Conservation (phyloP, 2,113 vertebrate species). For the Nycticebus coucang region DNA sequence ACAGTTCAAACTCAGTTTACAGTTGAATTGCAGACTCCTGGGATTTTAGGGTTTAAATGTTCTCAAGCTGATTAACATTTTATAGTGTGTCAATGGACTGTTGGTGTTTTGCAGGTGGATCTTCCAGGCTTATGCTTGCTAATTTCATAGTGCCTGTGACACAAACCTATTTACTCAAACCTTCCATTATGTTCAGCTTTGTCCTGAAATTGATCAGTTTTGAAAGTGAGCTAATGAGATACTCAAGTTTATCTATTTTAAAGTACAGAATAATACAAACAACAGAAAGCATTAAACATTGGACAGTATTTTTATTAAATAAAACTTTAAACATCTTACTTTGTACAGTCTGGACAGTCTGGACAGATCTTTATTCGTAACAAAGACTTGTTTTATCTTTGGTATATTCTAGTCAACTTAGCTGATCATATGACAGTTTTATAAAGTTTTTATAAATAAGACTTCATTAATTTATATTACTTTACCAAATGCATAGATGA, state of each 20-base stretch:
- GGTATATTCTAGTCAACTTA: neutral
- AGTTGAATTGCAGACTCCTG: neutral
- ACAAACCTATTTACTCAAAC: constrained; percentile 23
- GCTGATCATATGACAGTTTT: neutral
- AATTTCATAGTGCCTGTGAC: neutral
- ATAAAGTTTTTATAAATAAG: constrained; percentile 1
- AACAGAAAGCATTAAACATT: constrained; percentile 3
- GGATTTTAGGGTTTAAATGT: constrained; percentile 27
- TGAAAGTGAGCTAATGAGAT: constrained; percentile 41
- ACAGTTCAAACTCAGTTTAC: neutral
- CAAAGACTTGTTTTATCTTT: neutral
- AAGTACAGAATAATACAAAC: constrained; percentile 34
- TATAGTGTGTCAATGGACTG: neutral
- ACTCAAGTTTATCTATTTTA: constrained; percentile 20
- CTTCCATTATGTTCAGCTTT: constrained; percentile 35
- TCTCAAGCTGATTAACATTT: neutral
- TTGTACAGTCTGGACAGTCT: neutral
- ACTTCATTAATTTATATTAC: constrained; percentile 12
- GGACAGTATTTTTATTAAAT: constrained; percentile 45
- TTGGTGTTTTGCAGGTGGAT: neutral
- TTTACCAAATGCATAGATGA: constrained; percentile 23
- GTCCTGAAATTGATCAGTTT: constrained; percentile 14
- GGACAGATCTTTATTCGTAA: neutral
- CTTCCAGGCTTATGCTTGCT: neutral
- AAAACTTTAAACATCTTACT: constrained; percentile 28